Base-by-base conservation (phyloP, 2,113 vertebrate genomes). In the Poeciliopsis prolifica region DNA sequence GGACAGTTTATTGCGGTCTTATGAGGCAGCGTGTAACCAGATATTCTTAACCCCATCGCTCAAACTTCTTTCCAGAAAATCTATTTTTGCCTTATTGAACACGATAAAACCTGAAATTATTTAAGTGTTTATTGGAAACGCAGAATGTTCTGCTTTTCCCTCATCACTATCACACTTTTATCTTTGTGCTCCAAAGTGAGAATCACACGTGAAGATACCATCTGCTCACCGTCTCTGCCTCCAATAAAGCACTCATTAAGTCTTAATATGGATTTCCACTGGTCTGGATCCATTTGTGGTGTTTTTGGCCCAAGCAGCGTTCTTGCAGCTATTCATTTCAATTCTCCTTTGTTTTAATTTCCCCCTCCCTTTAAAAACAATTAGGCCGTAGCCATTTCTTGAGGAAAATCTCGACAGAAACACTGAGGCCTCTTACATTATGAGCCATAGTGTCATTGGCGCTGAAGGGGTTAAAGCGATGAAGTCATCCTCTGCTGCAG, bases 131-230 rank as follows among this genome's bases (percentile, higher is more conserved):
- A 22, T 60, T 70, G 31, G 24, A 37, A 37, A 37, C 11, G 54
- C 24, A 61, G 37, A 62, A 30, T 63, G 70, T 63, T 44, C 12
- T 37, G 60, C 30, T 65, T 65, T 28, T 10, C 44, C 31, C 30
- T 3, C 48, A 48, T 73, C 37, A 31, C 19, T 31, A 26, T 64
- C 40, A 58, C 72, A 51, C 42, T 54, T 54, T n/a, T 48, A 9
- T 65, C 44, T 29, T 28, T 44, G 26, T 65, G 63, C 37, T 74
- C 65, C 44, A 65, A 37, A 26, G 72, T 58, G 62, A 74, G 62
- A 74, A 65, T 14, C 44, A 54, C 72, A 35, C 24, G 44, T 74
- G 62, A 63, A 42, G 70, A 44, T 29, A 24, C 62, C 72, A 74
- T 65, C 62, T 74, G 72, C 51, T 35, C n/a, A 22, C 72, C 24